Evolutionary conservation across 1,140 invertebrate genomes (phyloP).

Genomic region (Catajapyx aquilonaris): DNA sequence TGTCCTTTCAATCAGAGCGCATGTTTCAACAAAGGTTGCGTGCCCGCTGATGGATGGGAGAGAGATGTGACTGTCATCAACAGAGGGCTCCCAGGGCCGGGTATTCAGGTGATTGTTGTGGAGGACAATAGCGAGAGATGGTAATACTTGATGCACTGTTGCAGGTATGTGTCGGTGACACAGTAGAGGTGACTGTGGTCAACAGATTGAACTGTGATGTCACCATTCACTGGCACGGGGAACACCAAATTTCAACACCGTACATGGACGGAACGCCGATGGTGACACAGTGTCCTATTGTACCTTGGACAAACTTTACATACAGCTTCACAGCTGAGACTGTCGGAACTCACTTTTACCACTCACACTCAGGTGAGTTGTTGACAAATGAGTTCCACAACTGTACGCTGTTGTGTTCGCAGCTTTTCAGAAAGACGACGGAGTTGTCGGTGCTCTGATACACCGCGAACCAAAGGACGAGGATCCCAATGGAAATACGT

Average conservation of each 20-base stretch:
- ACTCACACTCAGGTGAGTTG: slow-evolving; percentile 19
- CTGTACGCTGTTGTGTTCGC: neutral
- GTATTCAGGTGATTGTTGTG: slow-evolving; percentile 19
- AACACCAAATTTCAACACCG: slow-evolving; percentile 16
- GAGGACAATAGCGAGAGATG: slow-evolving; percentile 5
- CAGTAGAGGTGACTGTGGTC: slow-evolving; percentile 20
- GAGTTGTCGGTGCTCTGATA: slow-evolving; percentile 21
- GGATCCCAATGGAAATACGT: slow-evolving; percentile 15
- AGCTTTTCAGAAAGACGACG: slow-evolving; percentile 23
- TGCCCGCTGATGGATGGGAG: slow-evolving; percentile 22
- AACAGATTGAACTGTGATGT: slow-evolving; percentile 19
- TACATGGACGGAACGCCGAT: slow-evolving; percentile 25
- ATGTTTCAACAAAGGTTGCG: slow-evolving; percentile 24
- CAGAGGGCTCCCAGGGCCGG: slow-evolving; percentile 26
- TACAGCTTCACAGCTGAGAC: slow-evolving; percentile 14
- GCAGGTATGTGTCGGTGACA: slow-evolving; percentile 24
- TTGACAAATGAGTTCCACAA: neutral
- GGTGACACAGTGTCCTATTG: slow-evolving; percentile 25
- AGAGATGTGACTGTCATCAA: slow-evolving; percentile 23
- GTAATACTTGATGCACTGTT: neutral
- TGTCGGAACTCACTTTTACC: slow-evolving; percentile 24
- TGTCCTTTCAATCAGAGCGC: slow-evolving; percentile 23
- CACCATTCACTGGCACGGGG: slow-evolving; percentile 26
- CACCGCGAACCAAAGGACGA: slow-evolving; percentile 15
- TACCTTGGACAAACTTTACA: slow-evolving; percentile 18